Conservation (phyloP, 2,888 invertebrate genomes). For the Leptopilina syphax region DNA sequence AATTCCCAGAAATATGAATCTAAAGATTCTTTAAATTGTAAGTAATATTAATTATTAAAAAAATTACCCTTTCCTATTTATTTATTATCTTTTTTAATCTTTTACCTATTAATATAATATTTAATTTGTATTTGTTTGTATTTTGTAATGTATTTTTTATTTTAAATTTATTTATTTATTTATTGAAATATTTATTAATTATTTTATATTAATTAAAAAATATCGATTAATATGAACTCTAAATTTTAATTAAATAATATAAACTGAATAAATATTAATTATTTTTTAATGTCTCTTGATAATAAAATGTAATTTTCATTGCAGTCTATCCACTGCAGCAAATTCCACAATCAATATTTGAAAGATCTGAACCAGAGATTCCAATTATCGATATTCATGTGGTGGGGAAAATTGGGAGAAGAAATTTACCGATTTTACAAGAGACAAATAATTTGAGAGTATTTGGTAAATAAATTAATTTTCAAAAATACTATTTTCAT, state of each 20-base stretch:
- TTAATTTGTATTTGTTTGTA: no score
- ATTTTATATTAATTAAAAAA: no score
- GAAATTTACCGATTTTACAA: constrained; percentile 72
- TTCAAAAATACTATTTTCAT: neutral
- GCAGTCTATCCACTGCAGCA: constrained; percentile 64
- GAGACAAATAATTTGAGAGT: constrained; percentile 71
- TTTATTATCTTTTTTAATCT: no score
- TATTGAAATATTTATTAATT: no score
- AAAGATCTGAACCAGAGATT: constrained; percentile 67
- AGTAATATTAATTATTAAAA: constrained; percentile 39
- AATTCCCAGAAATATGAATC: constrained; percentile 43
- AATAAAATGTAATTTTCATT: constrained; percentile 28
- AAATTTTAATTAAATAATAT: no score
- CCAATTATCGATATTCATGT: constrained; percentile 70
- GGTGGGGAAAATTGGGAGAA: constrained; percentile 70
- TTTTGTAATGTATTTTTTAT: no score
- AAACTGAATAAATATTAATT: neutral
- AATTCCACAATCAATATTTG: constrained; percentile 68
- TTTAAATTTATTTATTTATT: no score
- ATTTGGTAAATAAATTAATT: constrained; percentile 64
- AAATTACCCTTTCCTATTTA: no score
- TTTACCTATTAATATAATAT: no score
- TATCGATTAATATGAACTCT: no score
- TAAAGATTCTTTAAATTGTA: constrained; percentile 51
- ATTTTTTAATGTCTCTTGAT: constrained; percentile 40